Conservation (phyloP, 2,797 vertebrate species). For the Huso huso region DNA sequence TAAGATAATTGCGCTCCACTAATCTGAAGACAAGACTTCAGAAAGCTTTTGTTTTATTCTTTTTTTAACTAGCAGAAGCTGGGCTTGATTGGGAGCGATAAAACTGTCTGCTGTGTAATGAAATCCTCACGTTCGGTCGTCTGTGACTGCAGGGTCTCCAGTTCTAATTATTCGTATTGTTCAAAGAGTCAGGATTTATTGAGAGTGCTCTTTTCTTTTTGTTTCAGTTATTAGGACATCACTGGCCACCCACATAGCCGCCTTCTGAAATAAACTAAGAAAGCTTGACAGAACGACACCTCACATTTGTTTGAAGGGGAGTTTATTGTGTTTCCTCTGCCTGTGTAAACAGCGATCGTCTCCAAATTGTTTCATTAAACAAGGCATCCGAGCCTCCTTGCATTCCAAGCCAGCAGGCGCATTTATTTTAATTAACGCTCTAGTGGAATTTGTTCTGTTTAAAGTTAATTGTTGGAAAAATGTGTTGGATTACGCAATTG, state of each 20-base stretch:
- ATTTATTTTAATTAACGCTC: slow-evolving; percentile 7
- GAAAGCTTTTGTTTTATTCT: slow-evolving; percentile 1
- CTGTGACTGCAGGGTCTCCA: slow-evolving; percentile 22
- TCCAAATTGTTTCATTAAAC: slow-evolving; percentile 11
- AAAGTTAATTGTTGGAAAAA: background rate
- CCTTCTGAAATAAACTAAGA: slow-evolving; percentile 20
- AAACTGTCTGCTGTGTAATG: slow-evolving; percentile 32
- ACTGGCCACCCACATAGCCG: slow-evolving; percentile 66
- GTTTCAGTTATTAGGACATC: slow-evolving; percentile 62
- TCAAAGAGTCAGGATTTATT: slow-evolving; percentile 46
- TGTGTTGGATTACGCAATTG: background rate
- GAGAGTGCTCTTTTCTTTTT: slow-evolving; percentile 50
- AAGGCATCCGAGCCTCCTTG: background rate
- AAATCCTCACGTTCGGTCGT: slow-evolving; percentile 19
- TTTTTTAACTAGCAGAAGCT: background rate
- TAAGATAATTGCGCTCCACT: no score
- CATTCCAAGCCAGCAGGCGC: background rate
- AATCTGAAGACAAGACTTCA: no score
- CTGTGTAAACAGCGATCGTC: slow-evolving; percentile 19
- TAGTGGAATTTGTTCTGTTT: background rate
- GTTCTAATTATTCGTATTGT: slow-evolving; percentile 35
- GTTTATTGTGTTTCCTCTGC: slow-evolving; percentile 10
- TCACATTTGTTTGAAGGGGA: slow-evolving; percentile 28
- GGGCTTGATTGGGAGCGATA: background rate
- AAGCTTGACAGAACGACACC: slow-evolving; percentile 38